A percentile compares a stretch with the other conserved stretches of the same genome.
phyloP scores from a whole-genome alignment of 1,140 invertebrate genomes.

The Drosophila erecta region DNA sequence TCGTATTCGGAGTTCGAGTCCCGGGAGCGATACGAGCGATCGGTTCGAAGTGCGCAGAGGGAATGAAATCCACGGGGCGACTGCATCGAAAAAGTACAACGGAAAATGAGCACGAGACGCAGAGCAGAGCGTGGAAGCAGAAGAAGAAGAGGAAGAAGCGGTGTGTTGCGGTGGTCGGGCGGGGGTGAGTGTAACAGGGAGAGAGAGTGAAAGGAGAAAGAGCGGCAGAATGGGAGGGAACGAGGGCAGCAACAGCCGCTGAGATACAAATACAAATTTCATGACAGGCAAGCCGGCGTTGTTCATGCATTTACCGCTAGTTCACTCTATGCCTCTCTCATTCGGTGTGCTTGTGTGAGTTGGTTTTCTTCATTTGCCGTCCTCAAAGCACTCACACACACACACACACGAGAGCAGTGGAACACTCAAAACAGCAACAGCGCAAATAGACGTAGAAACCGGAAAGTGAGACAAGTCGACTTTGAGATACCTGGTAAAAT shows the following conservation, averaged over 20 bases:
- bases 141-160: constrained; percentile 5
- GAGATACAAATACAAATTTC: constrained; percentile 79
- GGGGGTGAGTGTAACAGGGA: constrained; percentile 36
- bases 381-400: constrained; percentile 41
- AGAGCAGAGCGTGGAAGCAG: constrained; percentile 44
- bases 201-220: constrained; percentile 12
- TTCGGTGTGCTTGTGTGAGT: constrained; percentile 34
- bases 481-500: constrained; percentile 10
- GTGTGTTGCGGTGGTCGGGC: neutral
- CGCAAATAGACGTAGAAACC: constrained; percentile 48
- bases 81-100: constrained; percentile 78
- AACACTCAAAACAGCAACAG: constrained; percentile 52
- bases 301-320: constrained; percentile 81
- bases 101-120: constrained; percentile 75
- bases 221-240: constrained; percentile 17
- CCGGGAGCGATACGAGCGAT: constrained; percentile 73
- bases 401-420: constrained; percentile 20
- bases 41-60: constrained; percentile 81
- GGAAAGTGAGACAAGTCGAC: constrained; percentile 1
- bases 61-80: constrained; percentile 65
- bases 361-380: constrained; percentile 48
- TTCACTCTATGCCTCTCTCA: constrained; percentile 58
- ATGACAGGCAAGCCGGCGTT: constrained; percentile 61
- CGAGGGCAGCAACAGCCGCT: constrained; percentile 39
- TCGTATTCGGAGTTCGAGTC: constrained; percentile 16